Base-by-base conservation (phyloP, 1,140 invertebrate species). In the Papilio machaon region DNA sequence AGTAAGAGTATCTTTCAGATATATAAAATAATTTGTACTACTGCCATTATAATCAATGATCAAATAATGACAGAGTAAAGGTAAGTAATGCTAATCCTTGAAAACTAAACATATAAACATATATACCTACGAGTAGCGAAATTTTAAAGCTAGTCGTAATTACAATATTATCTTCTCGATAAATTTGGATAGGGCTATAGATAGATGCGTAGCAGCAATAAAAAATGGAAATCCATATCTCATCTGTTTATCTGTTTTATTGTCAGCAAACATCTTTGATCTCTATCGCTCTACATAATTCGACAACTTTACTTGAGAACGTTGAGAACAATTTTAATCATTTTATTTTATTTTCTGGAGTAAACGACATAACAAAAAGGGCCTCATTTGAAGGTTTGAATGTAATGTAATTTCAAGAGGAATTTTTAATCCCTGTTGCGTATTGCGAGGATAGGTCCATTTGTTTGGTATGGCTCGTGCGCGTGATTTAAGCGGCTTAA, bases 361-460 rank as follows among this genome's bases (percentile, higher is more conserved):
- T 30, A 23, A 52, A 76, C 3, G 47, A n/a, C n/a, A 46, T 47
- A 76, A 76, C 73, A 73, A 73, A 70, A 43, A 23, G 43, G 47
- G 52, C 8, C 74, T 52, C 13, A 76, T 76, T 35, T 43, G 38
- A 73, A 76, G 47, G 43, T 76, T 76, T 76, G 11, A 76, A 76
- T 19, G 74, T 76, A 76, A 49, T 76, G 46, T 76, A 76, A 76
- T 76, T 76, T 76, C n/a, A 17, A 76, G 43, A 76, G 74, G 74
- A 76, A 76, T 76, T 76, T 76, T 76, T 76, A 76, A 76, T 76
- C 74, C 74, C 19, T 54, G 47, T 47, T 52, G 73, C 43, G 43
- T 73, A 73, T 73, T 73, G 73, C 38, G 38, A 73, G 38, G 9
- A 46, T 49, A 47, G 74, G 43, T 76, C 74, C 74, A 76, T 76